Conservation (phyloP, 2,888 invertebrate genomes). For the Stenchaetothrips biformis region DNA sequence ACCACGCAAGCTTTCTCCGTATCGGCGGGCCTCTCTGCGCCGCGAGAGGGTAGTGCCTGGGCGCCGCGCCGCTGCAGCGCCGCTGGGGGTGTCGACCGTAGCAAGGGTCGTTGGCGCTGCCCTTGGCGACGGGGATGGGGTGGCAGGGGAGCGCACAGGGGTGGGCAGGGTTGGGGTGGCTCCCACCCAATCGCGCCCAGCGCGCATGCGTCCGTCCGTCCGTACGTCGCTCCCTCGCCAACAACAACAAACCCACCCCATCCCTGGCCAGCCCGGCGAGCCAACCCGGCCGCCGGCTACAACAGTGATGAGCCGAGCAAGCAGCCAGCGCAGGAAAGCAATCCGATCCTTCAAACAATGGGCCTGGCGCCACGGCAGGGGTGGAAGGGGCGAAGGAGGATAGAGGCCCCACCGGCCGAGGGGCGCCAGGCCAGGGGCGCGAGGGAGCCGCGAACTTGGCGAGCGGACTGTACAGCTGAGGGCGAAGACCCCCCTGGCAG, state of each 20-base stretch:
- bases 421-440: neutral
- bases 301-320: no score
- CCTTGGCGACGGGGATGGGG: neutral
- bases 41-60: no score
- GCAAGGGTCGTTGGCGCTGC: slow-evolving; percentile 14
- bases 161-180: neutral
- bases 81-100: slow-evolving; percentile 7
- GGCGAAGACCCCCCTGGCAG: neutral
- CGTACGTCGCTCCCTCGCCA: neutral
- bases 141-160: neutral
- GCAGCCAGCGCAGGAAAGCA: neutral
- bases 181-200: neutral
- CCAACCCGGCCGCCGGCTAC: neutral
- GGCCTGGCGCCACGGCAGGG: neutral
- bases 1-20: no score
- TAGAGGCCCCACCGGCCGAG: neutral
- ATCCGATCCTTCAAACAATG: neutral
- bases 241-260: neutral
- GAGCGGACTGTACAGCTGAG: neutral
- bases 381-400: neutral
- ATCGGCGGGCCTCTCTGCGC: no score
- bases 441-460: neutral
- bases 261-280: neutral
- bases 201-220: neutral
- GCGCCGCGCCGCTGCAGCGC: no score